Evolutionary conservation across 2,113 vertebrate species (phyloP), one percentile per base, ranked within the genome.

Genomic region (Pollimyrus isidori): DNA sequence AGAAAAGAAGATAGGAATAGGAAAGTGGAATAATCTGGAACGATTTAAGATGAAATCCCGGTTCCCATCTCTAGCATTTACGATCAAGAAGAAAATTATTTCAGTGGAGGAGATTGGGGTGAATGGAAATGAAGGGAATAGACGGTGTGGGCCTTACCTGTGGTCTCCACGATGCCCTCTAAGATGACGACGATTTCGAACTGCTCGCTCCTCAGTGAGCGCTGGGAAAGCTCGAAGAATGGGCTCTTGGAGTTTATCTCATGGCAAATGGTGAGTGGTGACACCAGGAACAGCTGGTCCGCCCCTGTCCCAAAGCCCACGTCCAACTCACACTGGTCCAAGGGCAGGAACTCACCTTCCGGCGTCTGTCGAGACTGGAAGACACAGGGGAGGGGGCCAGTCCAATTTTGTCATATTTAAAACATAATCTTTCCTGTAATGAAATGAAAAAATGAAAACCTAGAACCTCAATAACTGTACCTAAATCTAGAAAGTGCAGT

Each of bases 171-270:
- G 76, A 98, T 98, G 91, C 97, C 97, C 90, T 98, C 97, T 0
- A 98, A 95, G 94, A 98, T 98, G 45, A 98, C 97, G 0, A 98
- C 97, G 0, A 98, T 97, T 91, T 98, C 97, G 93, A 98, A 98
- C 84, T 98, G 95, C 87, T 97, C 97, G 0, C 93, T 97, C 92
- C 92, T 94, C 23, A 98, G 96, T 0, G 97, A 97, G 93, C 97
- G 95, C 94, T 97, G 96, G 3, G 97, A 98, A 23, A 97, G 93
- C 69, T 96, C 95, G 3, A 97, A 97, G 73, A 98, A 97, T 7
- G 97, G 97, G 91, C 97, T 98, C 92, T 96, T 97, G 83, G 96
- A 94, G 88, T 97, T 97, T 89, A 98, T 97, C 93, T 97, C 97
- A 0, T 98, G 97, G 87, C 97, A 97, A 93, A 97, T 97, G 89